Evolutionary conservation across 2,888 invertebrate species (phyloP).

Genomic region (Hypercompe scribonia): DNA sequence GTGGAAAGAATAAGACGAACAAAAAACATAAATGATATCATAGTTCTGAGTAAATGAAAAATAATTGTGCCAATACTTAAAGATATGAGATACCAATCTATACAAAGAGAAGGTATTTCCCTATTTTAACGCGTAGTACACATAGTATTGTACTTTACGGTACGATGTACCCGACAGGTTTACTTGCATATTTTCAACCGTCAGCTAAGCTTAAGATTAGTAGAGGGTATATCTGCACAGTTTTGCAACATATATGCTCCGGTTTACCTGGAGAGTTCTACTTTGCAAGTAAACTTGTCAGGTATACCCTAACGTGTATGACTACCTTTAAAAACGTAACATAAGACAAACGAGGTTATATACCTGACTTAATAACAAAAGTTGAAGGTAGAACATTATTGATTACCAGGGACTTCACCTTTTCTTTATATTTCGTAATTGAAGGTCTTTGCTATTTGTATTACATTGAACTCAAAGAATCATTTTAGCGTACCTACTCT

Average conservation of each 20-base stretch:
- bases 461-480: not conserved
- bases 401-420: conserved; percentile 1
- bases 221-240: too few relatives aligned
- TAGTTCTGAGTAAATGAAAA: not conserved
- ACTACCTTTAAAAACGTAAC: not conserved
- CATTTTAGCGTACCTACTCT: not conserved
- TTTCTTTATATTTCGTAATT: not conserved
- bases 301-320: too few relatives aligned
- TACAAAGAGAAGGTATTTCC: not conserved
- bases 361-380: not conserved
- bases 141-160: too few relatives aligned
- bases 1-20: not conserved
- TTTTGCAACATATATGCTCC: too few relatives aligned
- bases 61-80: not conserved
- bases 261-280: too few relatives aligned
- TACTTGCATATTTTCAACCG: too few relatives aligned
- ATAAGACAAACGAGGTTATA: not conserved
- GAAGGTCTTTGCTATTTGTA: not conserved
- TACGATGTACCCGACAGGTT: too few relatives aligned
- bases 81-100: not conserved
- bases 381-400: not conserved
- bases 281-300: too few relatives aligned
- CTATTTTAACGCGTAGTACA: not conserved
- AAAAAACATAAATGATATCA: not conserved
- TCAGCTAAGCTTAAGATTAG: too few relatives aligned